These are phyloP conservation scores for Magallana gigas DNA, from an alignment of 1,140 invertebrate species.

Conservation along the genomic window DNA sequence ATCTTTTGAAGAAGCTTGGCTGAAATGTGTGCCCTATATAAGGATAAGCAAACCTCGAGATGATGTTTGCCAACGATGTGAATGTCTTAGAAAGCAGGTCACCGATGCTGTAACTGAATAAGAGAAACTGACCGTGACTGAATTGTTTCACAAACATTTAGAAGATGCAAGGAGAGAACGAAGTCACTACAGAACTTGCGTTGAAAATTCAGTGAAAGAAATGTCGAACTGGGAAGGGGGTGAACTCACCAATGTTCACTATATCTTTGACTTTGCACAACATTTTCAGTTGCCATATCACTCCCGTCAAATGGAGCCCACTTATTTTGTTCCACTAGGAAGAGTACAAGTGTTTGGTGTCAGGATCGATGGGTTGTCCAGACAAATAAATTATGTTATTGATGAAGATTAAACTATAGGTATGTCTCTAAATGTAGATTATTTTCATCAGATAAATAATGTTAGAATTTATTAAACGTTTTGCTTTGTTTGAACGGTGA, in stretches of 20 bases:
- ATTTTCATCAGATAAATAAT: too few species aligned
- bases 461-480: too few species aligned
- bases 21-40: neutral
- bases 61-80: neutral
- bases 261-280: neutral
- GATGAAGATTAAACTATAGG: conserved; percentile 25
- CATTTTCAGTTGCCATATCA: neutral
- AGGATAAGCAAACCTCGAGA: neutral
- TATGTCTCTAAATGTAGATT: neutral
- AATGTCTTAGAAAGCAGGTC: neutral
- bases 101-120: neutral
- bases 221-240: neutral
- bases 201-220: neutral
- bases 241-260: conserved; percentile 2
- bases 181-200: neutral
- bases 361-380: neutral
- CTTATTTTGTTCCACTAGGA: neutral
- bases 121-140: neutral
- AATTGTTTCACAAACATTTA: neutral
- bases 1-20: neutral
- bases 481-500: too few species aligned
- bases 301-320: neutral
- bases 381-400: neutral
- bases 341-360: conserved; percentile 11
- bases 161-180: neutral